Conservation (phyloP, 35 echinoderm and acorn worm genomes). For the Apostichopus californicus region DNA sequence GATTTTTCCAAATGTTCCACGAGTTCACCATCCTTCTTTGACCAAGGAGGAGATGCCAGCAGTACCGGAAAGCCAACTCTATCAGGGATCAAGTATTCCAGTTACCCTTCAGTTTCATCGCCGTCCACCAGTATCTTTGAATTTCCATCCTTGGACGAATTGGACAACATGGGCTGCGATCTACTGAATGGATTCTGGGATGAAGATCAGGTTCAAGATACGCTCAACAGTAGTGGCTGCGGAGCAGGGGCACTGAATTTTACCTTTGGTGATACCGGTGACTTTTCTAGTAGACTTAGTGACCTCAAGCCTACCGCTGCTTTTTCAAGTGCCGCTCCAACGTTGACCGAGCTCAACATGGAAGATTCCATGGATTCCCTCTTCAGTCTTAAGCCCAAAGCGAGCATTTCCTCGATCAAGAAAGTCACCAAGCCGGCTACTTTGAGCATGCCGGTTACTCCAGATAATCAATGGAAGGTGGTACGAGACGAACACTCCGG, state of each 20-base stretch:
- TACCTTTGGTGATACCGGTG: conserved; percentile 66
- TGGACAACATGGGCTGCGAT: conserved; percentile 64
- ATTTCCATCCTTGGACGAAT: conserved; percentile 71
- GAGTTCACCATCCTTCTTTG: conserved; percentile 73
- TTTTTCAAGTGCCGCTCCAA: conserved; percentile 61
- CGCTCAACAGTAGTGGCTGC: conserved; percentile 68
- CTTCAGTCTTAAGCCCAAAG: conserved; percentile 53
- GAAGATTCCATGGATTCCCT: conserved; percentile 76
- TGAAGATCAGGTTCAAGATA: conserved; percentile 71
- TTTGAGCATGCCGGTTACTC: conserved; percentile 19
- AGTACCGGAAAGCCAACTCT: not conserved
- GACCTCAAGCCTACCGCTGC: not conserved
- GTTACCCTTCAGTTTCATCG: conserved; percentile 65
- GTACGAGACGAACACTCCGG: conserved; percentile 54
- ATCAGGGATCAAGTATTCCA: conserved; percentile 38
- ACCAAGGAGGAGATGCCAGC: not conserved
- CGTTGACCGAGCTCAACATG: conserved; percentile 92
- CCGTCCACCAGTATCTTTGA: conserved; percentile 69
- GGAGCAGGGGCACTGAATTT: conserved; percentile 55
- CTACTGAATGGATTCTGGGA: conserved; percentile 70
- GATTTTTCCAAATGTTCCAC: conserved; percentile 63
- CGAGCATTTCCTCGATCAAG: not conserved
- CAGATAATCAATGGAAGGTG: conserved; percentile 57
- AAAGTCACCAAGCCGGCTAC: not conserved
- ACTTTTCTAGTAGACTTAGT: not conserved